Percentiles rank a stretch among this genome's conserved stretches.
Conservation (phyloP, 2,888 invertebrate species). For the Blastobasis lacticolella region DNA sequence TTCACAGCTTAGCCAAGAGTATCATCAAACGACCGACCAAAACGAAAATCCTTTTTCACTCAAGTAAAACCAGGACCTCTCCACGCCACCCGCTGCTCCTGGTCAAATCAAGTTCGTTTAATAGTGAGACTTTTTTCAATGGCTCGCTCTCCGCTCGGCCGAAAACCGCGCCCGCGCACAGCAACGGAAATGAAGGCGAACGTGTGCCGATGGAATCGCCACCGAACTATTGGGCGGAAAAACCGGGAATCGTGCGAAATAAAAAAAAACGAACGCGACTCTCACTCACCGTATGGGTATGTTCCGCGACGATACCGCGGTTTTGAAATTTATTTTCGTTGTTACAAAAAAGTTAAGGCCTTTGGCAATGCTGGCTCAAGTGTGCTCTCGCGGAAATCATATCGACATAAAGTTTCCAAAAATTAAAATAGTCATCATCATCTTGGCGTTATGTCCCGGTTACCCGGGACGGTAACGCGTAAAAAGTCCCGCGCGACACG, state of each 20-base stretch:
- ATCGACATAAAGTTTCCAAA: conserved; percentile 1
- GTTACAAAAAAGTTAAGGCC: conserved; percentile 21
- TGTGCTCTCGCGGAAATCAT: too few species aligned
- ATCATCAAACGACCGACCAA: too few species aligned
- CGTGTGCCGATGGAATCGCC: conserved; percentile 56
- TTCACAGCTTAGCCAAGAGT: too few species aligned
- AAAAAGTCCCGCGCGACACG: neutral
- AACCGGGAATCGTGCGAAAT: conserved; percentile 18
- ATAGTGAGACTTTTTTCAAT: conserved; percentile 67
- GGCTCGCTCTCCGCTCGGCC: conserved; percentile 27
- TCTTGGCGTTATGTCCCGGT: neutral
- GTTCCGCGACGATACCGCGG: too few species aligned
- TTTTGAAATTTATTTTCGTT: conserved; percentile 5
- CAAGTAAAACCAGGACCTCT: neutral
- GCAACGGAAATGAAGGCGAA: conserved; percentile 62
- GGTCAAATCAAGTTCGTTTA: conserved; percentile 67
- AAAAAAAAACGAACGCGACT: too few species aligned
- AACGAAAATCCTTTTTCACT: too few species aligned
- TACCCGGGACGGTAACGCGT: too few species aligned
- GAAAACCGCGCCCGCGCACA: conserved; percentile 49
- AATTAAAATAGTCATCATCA: conserved; percentile 7
- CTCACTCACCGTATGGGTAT: too few species aligned
- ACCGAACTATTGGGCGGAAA: conserved; percentile 34
- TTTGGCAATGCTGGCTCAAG: conserved; percentile 9
- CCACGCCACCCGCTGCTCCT: conserved; percentile 26